Conservation (phyloP, 2,113 vertebrate genomes). For the Macroglossus sobrinus region DNA sequence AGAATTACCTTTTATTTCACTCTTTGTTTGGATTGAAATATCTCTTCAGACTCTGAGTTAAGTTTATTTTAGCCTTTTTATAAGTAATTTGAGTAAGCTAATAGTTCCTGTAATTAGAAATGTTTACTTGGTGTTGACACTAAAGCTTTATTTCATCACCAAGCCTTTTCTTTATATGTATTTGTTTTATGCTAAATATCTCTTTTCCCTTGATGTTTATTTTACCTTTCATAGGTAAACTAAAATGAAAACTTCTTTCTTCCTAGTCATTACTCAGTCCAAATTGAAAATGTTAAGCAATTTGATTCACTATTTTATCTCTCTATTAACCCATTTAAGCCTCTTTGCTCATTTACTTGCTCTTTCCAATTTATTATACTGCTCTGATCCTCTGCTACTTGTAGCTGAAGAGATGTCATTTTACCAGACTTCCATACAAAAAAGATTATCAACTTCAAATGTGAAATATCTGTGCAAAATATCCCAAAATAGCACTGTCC, state of each 20-base stretch:
- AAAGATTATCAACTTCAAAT: constrained; percentile 32
- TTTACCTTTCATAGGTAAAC: not conserved
- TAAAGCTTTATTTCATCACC: not conserved
- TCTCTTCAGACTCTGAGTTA: not conserved
- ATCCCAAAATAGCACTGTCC: not conserved
- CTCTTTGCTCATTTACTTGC: not conserved
- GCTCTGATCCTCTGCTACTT: not conserved
- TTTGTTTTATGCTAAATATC: not conserved
- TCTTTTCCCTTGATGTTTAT: not conserved
- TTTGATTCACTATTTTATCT: constrained; percentile 25
- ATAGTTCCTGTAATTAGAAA: constrained; percentile 6
- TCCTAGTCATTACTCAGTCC: not conserved
- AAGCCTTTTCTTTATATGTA: not conserved
- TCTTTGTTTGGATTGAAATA: not conserved
- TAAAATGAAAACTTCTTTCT: not conserved
- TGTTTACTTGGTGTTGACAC: not conserved
- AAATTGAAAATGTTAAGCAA: not conserved
- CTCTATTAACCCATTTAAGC: not conserved
- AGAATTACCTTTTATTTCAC: not conserved
- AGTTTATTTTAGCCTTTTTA: not conserved
- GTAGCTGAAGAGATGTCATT: constrained; percentile 17
- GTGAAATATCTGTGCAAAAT: not conserved
- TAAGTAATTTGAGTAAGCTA: not conserved
- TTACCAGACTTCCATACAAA: not conserved
- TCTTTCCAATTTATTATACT: not conserved